Percentiles rank a stretch among this genome's conserved stretches.
Conservation (phyloP, 2,797 vertebrate genomes). For the Amblyraja radiata region DNA sequence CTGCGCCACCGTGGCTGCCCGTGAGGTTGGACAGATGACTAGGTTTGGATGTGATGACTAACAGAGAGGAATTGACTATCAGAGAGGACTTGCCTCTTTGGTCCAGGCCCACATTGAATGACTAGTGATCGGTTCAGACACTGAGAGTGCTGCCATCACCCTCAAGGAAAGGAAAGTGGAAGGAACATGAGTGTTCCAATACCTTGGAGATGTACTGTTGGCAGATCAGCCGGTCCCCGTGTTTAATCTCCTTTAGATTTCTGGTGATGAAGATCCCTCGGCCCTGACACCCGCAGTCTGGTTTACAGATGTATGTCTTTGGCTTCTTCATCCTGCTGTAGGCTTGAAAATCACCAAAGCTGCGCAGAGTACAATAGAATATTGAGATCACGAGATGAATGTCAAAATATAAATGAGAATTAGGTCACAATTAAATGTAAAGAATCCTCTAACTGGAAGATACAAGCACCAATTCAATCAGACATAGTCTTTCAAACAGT, state of each 20-base stretch:
- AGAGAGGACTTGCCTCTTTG: not conserved
- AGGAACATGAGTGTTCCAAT: not conserved
- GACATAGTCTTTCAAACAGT: not conserved
- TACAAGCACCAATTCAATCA: not conserved
- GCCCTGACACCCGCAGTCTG: conserved; percentile 57
- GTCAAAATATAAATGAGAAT: not conserved
- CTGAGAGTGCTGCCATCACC: not conserved
- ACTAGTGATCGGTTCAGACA: not conserved
- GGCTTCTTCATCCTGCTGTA: conserved; percentile 50
- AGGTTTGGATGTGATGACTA: too few species aligned
- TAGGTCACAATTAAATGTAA: not conserved
- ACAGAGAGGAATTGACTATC: not conserved
- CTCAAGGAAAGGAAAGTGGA: not conserved
- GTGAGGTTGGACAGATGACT: too few species aligned
- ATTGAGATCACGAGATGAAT: not conserved
- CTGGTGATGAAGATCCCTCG: conserved; percentile 56
- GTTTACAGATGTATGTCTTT: conserved; percentile 60
- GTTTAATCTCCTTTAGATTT: conserved; percentile 55
- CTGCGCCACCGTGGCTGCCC: too few species aligned
- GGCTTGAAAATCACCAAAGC: conserved; percentile 61
- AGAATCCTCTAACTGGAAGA: not conserved
- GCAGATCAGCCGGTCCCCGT: conserved; percentile 65
- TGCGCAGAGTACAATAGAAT: conserved; percentile 44
- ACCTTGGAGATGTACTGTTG: conserved; percentile 69
- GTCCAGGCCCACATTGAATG: not conserved